Conservation (phyloP, 2,113 vertebrate species). For the Stigmatopora nigra region DNA sequence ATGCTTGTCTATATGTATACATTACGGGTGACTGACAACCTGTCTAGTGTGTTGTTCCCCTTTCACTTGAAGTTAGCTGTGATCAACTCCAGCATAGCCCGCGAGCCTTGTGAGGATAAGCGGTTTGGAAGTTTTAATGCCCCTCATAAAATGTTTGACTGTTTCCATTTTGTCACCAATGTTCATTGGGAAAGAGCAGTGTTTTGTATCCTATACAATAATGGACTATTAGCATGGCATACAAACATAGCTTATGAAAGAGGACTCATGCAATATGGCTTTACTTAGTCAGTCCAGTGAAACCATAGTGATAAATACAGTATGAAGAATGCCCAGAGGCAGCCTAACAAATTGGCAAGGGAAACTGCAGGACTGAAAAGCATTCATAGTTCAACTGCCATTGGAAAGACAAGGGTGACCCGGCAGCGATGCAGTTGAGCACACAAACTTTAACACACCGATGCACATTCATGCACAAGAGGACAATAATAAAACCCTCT, state of each 20-base stretch:
- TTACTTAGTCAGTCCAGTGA: not conserved
- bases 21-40: too few relatives aligned
- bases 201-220: not conserved
- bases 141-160: not conserved
- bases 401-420: conserved; percentile 37
- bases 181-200: not conserved
- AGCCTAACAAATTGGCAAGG: conserved; percentile 27
- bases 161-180: not conserved
- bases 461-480: conserved; percentile 17
- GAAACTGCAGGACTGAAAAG: conserved; percentile 32
- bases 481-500: conserved; percentile 12
- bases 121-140: not conserved
- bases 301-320: not conserved
- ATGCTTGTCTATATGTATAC: too few relatives aligned
- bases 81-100: too few relatives aligned
- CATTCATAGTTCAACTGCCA: conserved; percentile 45
- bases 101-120: too few relatives aligned
- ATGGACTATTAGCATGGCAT: not conserved
- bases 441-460: conserved; percentile 18
- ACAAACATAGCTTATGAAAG: not conserved
- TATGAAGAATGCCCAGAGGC: conserved; percentile 15
- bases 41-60: too few relatives aligned
- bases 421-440: conserved; percentile 35
- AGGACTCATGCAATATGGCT: not conserved
- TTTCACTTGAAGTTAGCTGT: too few relatives aligned